phyloP scores from a whole-genome alignment of 2,888 invertebrate genomes.

The Caenorhabditis sulstoni region DNA sequence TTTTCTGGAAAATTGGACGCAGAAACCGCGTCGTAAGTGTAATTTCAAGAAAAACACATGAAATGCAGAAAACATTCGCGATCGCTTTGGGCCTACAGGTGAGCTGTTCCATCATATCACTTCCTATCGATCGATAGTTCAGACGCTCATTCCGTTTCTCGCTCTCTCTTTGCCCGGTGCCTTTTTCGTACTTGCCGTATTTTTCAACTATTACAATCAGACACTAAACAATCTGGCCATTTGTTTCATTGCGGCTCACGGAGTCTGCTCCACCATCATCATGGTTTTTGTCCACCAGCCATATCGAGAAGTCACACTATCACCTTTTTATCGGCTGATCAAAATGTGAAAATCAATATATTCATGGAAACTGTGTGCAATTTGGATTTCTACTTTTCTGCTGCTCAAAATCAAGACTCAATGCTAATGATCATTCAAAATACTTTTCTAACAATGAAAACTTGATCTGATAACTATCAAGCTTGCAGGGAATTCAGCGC shows the following conservation, averaged over 20 bases:
- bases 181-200: not conserved
- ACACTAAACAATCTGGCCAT: not conserved
- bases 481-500: no score
- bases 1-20: not conserved
- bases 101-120: no score
- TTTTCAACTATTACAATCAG: not conserved
- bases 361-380: no score
- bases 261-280: not conserved
- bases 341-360: no score
- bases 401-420: no score
- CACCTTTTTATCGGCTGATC: no score
- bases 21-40: not conserved
- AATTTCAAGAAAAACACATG: not conserved
- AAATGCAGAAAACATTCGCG: constrained; percentile 5
- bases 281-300: not conserved
- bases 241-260: not conserved
- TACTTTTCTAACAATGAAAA: no score
- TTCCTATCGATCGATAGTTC: not conserved
- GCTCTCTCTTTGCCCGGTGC: not conserved
- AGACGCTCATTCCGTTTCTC: not conserved
- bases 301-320: not conserved
- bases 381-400: no score
- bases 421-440: no score
- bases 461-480: no score
- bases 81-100: not conserved